Conservation (phyloP, 2,797 vertebrate species). For the Pitangus sulphuratus region DNA sequence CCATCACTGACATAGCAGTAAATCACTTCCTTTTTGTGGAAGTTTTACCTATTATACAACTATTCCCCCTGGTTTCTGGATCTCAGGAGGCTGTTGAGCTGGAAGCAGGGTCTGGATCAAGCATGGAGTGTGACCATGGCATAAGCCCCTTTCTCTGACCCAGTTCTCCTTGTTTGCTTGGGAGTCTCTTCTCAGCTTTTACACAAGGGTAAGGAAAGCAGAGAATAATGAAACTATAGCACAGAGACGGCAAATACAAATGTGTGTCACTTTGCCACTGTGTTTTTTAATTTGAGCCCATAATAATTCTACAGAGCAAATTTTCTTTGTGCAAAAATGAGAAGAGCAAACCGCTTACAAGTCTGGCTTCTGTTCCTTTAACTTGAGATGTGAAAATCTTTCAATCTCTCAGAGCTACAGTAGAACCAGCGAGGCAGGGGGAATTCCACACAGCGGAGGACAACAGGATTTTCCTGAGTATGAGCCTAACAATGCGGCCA, state of each 20-base stretch:
- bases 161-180: background rate
- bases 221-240: background rate
- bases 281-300: background rate
- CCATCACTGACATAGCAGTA: conserved; percentile 31
- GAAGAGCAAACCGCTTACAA: background rate
- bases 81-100: background rate
- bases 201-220: background rate
- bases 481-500: background rate
- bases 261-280: background rate
- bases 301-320: background rate
- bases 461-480: conserved; percentile 58
- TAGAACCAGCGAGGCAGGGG: background rate
- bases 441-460: background rate
- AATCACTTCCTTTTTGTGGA: conserved; percentile 45
- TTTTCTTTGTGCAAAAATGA: background rate
- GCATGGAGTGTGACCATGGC: background rate
- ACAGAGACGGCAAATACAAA: background rate
- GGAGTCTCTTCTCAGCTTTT: background rate
- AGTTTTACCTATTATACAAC: conserved; percentile 16
- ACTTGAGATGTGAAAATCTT: conserved; percentile 11
- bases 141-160: background rate
- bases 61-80: background rate
- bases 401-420: background rate
- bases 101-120: conserved; percentile 15
- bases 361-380: background rate